These are phyloP conservation scores for Plemyria rubiginata DNA, from an alignment of 2,888 invertebrate species.

Conservation along the genomic window DNA sequence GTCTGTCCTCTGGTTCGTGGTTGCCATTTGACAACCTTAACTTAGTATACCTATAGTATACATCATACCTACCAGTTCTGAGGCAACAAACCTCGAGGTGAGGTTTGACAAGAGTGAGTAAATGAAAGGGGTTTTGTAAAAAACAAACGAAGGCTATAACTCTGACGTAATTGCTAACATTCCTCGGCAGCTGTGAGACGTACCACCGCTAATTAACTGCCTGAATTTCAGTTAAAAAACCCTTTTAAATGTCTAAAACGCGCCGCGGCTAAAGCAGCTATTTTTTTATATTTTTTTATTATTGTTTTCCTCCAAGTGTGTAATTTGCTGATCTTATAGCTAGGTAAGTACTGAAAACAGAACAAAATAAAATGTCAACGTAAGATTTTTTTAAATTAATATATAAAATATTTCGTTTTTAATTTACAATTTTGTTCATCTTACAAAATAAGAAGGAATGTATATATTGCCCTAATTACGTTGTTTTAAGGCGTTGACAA, in stretches of 20 bases:
- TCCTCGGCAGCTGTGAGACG: slow-evolving; percentile 70
- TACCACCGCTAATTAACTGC: slow-evolving; percentile 66
- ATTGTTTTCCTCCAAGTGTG: neutral
- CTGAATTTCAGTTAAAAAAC: slow-evolving; percentile 42
- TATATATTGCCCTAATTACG: no score
- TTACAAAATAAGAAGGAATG: no score
- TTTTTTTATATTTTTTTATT: slow-evolving; percentile 3
- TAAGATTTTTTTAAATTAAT: no score
- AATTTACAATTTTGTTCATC: no score
- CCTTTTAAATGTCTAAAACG: slow-evolving; percentile 28
- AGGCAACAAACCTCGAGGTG: neutral
- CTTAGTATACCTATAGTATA: no score
- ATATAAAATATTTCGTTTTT: no score
- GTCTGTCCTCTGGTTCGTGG: no score
- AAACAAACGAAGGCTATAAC: slow-evolving; percentile 73
- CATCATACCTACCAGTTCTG: no score
- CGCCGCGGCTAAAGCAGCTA: neutral
- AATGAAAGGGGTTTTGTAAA: slow-evolving; percentile 63
- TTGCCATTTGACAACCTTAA: no score
- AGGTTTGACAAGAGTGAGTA: slow-evolving; percentile 44
- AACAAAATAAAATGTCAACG: neutral
- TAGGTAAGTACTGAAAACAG: neutral
- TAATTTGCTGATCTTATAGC: neutral
- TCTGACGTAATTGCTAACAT: slow-evolving; percentile 70
- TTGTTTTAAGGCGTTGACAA: no score